phyloP scores from a whole-genome alignment of 2,113 vertebrate genomes.

The Pristiophorus japonicus region DNA sequence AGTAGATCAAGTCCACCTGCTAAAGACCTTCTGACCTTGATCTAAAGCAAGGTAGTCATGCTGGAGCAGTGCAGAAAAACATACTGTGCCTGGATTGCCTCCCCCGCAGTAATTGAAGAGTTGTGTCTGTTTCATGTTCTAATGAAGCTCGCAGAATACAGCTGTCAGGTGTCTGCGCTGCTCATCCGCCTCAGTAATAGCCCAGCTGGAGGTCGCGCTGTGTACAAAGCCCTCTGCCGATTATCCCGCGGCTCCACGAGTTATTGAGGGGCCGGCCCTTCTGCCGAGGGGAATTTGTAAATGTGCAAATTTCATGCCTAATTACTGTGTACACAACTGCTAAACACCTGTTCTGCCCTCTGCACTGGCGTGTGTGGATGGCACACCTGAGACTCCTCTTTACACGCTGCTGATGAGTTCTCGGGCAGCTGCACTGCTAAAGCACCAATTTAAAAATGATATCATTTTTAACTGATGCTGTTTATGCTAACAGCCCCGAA shows the following conservation, averaged over 20 bases:
- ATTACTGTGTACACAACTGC: constrained; percentile 83
- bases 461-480: constrained; percentile 16
- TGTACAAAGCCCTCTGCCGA: constrained; percentile 73
- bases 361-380: constrained; percentile 72
- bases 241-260: constrained; percentile 58
- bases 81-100: constrained; percentile 53
- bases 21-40: constrained; percentile 7
- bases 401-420: constrained; percentile 71
- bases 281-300: constrained; percentile 70
- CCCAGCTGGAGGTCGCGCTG: constrained; percentile 78
- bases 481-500: constrained; percentile 13
- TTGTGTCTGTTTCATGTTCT: constrained; percentile 81
- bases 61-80: too few relatives aligned
- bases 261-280: constrained; percentile 79
- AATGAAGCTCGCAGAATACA: constrained; percentile 87
- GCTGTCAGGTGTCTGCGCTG: constrained; percentile 82
- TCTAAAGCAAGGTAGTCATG: too few relatives aligned
- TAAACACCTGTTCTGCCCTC: constrained; percentile 80
- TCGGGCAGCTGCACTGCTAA: constrained; percentile 65
- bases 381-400: constrained; percentile 84
- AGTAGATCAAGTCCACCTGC: constrained; percentile 14
- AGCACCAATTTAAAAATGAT: constrained; percentile 36
- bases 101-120: constrained; percentile 75
- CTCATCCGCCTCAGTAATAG: constrained; percentile 78
- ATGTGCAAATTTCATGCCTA: constrained; percentile 82